phyloP scores from a whole-genome alignment of 2,888 invertebrate species.

The Nomada goodeniana region DNA sequence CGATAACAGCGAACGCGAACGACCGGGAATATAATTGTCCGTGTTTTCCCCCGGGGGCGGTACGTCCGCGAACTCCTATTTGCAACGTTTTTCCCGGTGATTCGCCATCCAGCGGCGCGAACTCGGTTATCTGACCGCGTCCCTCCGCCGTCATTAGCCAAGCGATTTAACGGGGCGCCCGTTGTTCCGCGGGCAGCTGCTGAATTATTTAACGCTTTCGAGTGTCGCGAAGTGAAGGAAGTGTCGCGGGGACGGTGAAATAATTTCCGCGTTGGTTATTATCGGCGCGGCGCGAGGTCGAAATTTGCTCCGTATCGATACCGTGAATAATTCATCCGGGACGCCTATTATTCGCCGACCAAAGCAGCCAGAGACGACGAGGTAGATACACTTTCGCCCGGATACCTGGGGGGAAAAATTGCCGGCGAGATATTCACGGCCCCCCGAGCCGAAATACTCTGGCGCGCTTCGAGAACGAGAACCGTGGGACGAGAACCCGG shows the following conservation, averaged over 20 bases:
- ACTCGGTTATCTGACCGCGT: not conserved
- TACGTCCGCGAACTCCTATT: no score
- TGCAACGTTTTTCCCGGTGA: no score
- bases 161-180: not conserved
- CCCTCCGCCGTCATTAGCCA: not conserved
- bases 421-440: no score
- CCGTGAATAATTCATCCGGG: conserved; percentile 46
- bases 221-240: not conserved
- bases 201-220: conserved; percentile 19
- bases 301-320: conserved; percentile 49
- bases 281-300: conserved; percentile 8
- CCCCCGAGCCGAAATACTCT: no score
- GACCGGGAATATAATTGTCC: no score
- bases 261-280: not conserved
- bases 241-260: not conserved
- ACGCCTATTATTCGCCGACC: conserved; percentile 35
- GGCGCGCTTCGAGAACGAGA: no score
- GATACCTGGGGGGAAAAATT: no score
- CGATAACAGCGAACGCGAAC: no score
- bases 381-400: no score
- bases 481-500: no score
- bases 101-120: no score
- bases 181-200: conserved; percentile 1
- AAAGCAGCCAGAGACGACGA: conserved; percentile 11
- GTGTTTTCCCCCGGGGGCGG: no score